A percentile compares a stretch with the other conserved stretches of the same genome.
Evolutionary conservation across 2,113 vertebrate genomes (phyloP).

Genomic region (Leiothrix lutea): DNA sequence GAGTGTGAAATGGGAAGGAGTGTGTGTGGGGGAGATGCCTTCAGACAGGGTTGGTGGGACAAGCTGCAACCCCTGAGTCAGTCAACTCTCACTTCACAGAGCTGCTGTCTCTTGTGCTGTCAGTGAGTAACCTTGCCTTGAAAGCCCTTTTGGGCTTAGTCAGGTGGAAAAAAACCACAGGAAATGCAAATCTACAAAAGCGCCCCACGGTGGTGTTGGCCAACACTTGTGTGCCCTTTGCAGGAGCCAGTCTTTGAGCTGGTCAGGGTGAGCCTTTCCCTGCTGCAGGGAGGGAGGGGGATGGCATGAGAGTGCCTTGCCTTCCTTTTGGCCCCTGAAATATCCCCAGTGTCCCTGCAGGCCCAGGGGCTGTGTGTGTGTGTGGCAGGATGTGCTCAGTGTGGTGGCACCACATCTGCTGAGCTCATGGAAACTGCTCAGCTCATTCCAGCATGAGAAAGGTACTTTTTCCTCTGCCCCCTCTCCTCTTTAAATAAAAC

Average conservation of each 20-base stretch:
- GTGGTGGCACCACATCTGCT: neutral
- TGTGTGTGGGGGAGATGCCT: fast-evolving
- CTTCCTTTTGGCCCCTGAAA: neutral
- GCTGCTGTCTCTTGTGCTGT: fast-evolving
- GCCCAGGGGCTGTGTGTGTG: neutral
- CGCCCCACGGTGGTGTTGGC: fast-evolving
- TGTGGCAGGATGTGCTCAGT: slow-evolving; percentile 17
- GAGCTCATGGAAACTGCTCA: slow-evolving; percentile 48
- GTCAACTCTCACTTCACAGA: neutral
- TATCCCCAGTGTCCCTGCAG: fast-evolving
- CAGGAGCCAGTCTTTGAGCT: fast-evolving
- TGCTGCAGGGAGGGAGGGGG: fast-evolving
- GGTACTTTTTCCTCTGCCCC: fast-evolving
- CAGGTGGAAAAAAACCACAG: neutral
- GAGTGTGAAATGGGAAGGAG: neutral
- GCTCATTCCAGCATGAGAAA: fast-evolving
- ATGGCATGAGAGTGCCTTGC: fast-evolving
- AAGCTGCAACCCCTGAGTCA: neutral
- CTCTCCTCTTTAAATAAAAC: neutral
- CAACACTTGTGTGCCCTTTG: fast-evolving
- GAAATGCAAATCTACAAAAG: neutral
- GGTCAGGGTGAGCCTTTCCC: neutral
- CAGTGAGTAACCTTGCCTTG: neutral
- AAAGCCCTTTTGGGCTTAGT: neutral
- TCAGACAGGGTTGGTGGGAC: neutral